Conservation (phyloP, 2,888 invertebrate species). For the Chalcis sispes region DNA sequence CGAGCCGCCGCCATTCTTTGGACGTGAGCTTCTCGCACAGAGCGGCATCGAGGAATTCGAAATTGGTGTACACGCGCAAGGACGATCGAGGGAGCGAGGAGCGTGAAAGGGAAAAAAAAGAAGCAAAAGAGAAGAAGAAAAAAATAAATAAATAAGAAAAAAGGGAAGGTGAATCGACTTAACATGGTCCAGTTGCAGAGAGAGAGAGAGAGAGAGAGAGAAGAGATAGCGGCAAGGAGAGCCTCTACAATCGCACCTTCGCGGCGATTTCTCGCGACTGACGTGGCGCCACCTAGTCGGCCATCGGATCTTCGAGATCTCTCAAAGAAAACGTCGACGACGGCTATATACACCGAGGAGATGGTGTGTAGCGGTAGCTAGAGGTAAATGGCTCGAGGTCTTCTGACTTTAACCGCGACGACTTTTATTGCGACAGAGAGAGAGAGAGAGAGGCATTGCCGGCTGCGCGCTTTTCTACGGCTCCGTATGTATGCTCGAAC, state of each 20-base stretch:
- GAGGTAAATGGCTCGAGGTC: background rate
- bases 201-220: too few relatives aligned
- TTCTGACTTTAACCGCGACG: background rate
- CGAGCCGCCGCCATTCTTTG: constrained; percentile 29
- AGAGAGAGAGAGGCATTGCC: constrained; percentile 29
- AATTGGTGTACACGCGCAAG: constrained; percentile 42
- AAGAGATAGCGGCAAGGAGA: background rate
- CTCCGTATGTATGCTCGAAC: too few relatives aligned
- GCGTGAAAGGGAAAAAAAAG: constrained; percentile 1
- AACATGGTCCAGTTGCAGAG: constrained; percentile 41
- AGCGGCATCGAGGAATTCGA: constrained; percentile 48
- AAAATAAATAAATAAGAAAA: constrained; percentile 18
- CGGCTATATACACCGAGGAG: too few relatives aligned
- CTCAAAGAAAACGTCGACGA: constrained; percentile 38
- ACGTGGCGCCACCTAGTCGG: constrained; percentile 57
- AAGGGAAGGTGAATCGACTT: constrained; percentile 1
- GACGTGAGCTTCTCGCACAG: constrained; percentile 5
- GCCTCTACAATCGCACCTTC: constrained; percentile 38
- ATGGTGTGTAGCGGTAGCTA: background rate
- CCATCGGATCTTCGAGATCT: constrained; percentile 47
- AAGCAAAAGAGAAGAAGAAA: background rate
- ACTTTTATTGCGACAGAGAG: constrained; percentile 42
- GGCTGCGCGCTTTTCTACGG: too few relatives aligned
- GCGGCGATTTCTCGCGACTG: constrained; percentile 41
- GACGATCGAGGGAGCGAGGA: background rate